Base-by-base conservation (phyloP, 2,888 invertebrate species). In the Drosophila hamatofila region DNA sequence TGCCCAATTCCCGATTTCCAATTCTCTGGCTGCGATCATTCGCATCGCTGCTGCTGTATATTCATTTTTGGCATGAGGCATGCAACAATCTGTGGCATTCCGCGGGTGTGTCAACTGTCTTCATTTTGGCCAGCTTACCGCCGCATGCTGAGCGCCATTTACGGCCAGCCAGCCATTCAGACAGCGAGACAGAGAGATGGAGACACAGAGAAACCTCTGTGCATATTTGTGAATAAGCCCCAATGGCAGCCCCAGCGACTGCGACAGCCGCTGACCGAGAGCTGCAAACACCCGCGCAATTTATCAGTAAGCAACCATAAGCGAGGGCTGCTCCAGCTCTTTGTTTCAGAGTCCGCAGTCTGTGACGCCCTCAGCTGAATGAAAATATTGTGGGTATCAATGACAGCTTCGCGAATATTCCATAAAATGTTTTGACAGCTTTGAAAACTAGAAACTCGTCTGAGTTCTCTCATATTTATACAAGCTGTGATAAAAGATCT, bases 51-150 rank as follows among this genome's bases (percentile, higher is more conserved):
- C 46, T n/a, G 57, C 44, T 46, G 35, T 27, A 27, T 48, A 48
- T 48, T 58, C 48, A 39, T 54, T 71, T 33, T 44, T 65, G 71
- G 67, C 88, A 75, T 65, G 60, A 41, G 76, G 62, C 67, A 68
- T 71, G 72, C 51, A 66, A 64, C 71, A 80, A 72, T 76, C 72
- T 64, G 41, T 60, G 77, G 80, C 85, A 83, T 78, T 76, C 59
- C 72, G 41, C 65, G 78, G 73, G 78, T 80, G 80, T 78, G 78
- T 75, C 80, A 79, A 71, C 80, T 80, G 67, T 80, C 78, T 72
- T 80, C 46, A 76, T 72, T 76, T 69, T 72, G 55, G 52, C 64
- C 72, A 55, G 68, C 65, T 44, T 33, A 63, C 39, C 55, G 74
- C 73, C 66, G 59, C 60, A 56, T 42, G 80, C 78, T 72, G 76